These are phyloP conservation scores for Meandrusa payeni DNA, from an alignment of 2,888 invertebrate genomes.

Conservation along the genomic window DNA sequence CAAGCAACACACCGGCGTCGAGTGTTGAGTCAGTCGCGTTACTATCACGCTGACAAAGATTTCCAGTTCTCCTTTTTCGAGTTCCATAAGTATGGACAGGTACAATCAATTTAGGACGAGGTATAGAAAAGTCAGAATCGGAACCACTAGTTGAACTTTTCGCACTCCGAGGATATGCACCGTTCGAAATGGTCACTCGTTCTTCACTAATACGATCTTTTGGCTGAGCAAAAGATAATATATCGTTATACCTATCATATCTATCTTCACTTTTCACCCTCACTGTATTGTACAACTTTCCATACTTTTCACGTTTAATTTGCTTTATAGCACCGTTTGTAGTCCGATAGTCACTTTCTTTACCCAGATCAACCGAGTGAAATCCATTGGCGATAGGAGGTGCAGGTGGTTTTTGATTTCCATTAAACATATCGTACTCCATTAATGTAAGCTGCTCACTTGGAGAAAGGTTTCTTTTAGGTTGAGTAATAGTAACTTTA, in stretches of 20 bases:
- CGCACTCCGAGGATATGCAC: constrained; percentile 62
- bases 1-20: constrained; percentile 67
- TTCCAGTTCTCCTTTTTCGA: constrained; percentile 89
- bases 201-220: constrained; percentile 61
- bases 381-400: constrained; percentile 55
- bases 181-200: constrained; percentile 50
- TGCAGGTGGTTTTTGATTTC: constrained; percentile 51
- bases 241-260: constrained; percentile 70
- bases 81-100: constrained; percentile 93
- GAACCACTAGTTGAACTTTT: constrained; percentile 78
- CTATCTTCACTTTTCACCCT: constrained; percentile 77
- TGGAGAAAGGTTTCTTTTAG: constrained; percentile 75
- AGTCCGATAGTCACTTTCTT: constrained; percentile 76
- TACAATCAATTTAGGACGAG: constrained; percentile 91
- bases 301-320: constrained; percentile 71
- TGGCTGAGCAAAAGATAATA: constrained; percentile 53
- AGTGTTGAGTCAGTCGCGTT: constrained; percentile 66
- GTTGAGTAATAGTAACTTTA: constrained; percentile 72
- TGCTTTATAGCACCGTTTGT: constrained; percentile 63
- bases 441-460: constrained; percentile 75
- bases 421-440: constrained; percentile 70
- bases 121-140: constrained; percentile 89
- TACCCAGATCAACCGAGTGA: constrained; percentile 54
- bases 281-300: constrained; percentile 72
- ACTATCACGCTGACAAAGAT: constrained; percentile 79